Evolutionary conservation across 2,888 invertebrate genomes (phyloP).

Genomic region (Trichopoda pennipes): DNA sequence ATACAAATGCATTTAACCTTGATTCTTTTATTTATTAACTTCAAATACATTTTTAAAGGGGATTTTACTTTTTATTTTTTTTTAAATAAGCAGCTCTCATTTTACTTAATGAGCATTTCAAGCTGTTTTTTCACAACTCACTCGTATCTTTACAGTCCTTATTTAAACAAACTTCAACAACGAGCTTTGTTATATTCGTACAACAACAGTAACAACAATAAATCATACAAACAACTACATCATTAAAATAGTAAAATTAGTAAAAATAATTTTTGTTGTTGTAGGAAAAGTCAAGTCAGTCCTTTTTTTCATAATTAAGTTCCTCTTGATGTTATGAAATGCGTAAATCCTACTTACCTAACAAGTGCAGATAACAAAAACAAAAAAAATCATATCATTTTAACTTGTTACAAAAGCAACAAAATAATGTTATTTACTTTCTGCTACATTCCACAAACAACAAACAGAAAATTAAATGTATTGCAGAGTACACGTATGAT

Average conservation of each 20-base stretch:
- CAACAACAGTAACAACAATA: slow-evolving; percentile 7
- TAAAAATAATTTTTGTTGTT: slow-evolving; percentile 15
- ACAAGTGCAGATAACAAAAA: slow-evolving; percentile 25
- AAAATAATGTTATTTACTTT: slow-evolving; percentile 1
- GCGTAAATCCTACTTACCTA: slow-evolving; percentile 62
- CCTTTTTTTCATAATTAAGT: slow-evolving; percentile 63
- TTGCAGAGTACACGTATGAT: background rate
- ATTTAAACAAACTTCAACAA: slow-evolving; percentile 30
- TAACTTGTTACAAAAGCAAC: slow-evolving; percentile 4
- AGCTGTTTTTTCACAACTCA: slow-evolving; percentile 35
- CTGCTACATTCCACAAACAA: slow-evolving; percentile 3
- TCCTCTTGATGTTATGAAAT: slow-evolving; percentile 65
- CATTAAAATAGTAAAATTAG: slow-evolving; percentile 25
- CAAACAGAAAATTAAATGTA: background rate
- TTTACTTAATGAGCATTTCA: slow-evolving; percentile 11
- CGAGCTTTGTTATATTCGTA: slow-evolving; percentile 18
- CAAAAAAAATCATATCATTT: slow-evolving; percentile 31
- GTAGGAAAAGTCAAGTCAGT: slow-evolving; percentile 45
- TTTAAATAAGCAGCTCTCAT: slow-evolving; percentile 1
- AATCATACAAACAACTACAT: slow-evolving; percentile 31
- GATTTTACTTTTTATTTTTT: slow-evolving; percentile 24
- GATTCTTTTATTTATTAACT: background rate
- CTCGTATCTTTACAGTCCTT: slow-evolving; percentile 15
- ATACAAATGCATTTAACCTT: slow-evolving; percentile 6
- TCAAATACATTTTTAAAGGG: background rate